These are phyloP conservation scores for Halesus radiatus DNA, from an alignment of 1,140 invertebrate genomes.

Conservation along the genomic window DNA sequence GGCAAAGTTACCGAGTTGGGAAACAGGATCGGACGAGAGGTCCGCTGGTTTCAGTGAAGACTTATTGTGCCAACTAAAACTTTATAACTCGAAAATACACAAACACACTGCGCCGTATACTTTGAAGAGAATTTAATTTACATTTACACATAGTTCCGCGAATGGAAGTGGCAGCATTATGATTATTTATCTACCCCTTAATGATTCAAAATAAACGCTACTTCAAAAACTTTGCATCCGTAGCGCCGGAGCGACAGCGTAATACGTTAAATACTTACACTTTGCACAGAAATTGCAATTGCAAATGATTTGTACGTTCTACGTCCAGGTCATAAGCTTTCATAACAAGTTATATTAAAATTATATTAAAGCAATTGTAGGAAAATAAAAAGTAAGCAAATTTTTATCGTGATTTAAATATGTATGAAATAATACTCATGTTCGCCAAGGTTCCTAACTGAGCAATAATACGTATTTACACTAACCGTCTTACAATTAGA, in stretches of 20 bases:
- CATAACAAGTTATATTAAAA: not conserved
- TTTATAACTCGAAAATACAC: constrained; percentile 9
- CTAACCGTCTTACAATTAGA: too few species aligned
- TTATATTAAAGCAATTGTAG: too few species aligned
- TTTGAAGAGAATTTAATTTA: constrained; percentile 2
- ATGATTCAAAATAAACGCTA: constrained; percentile 10
- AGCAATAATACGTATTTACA: too few species aligned
- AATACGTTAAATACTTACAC: too few species aligned
- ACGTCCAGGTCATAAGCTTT: not conserved
- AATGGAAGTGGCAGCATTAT: too few species aligned
- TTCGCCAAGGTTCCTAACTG: too few species aligned
- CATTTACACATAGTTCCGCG: not conserved
- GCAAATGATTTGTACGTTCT: too few species aligned
- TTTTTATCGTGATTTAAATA: too few species aligned
- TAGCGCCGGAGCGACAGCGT: too few species aligned
- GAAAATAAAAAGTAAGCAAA: too few species aligned
- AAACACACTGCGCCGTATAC: not conserved
- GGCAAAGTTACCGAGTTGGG: not conserved
- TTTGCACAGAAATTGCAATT: too few species aligned
- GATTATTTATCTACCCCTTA: not conserved
- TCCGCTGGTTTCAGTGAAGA: not conserved
- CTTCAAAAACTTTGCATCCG: constrained; percentile 5
- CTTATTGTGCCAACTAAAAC: constrained; percentile 22
- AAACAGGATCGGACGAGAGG: constrained; percentile 19
- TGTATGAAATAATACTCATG: too few species aligned